Evolutionary conservation across 1,140 invertebrate species (phyloP).

Genomic region (Apis florea): DNA sequence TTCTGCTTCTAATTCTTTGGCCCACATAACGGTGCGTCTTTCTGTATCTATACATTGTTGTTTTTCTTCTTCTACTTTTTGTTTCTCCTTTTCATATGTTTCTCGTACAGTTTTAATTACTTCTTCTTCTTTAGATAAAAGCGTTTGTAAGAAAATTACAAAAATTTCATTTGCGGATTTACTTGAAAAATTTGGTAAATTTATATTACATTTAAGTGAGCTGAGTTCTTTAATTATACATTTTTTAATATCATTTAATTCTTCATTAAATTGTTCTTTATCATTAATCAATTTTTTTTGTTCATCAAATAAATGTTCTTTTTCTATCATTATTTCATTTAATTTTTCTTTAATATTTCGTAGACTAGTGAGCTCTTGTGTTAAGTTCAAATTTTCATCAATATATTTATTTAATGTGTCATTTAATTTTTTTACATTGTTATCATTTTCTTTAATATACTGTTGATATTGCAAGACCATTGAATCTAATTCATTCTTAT

Average conservation of each 20-base stretch:
- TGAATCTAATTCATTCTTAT: slow-evolving; percentile 18
- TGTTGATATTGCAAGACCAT: slow-evolving; percentile 28
- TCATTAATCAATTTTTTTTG: slow-evolving; percentile 31
- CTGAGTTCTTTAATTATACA: slow-evolving; percentile 72
- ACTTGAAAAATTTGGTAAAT: slow-evolving; percentile 35
- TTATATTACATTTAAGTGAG: slow-evolving; percentile 55
- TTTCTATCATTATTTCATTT: slow-evolving; percentile 15
- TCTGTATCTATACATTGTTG: slow-evolving; percentile 65
- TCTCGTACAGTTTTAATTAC: slow-evolving; percentile 64
- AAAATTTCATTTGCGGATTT: slow-evolving; percentile 67
- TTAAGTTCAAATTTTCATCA: slow-evolving; percentile 65
- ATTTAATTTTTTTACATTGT: slow-evolving; percentile 48
- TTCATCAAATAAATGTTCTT: slow-evolving; percentile 20
- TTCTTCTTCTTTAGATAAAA: slow-evolving; percentile 72
- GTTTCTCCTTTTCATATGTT: slow-evolving; percentile 49
- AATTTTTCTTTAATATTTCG: slow-evolving; percentile 40
- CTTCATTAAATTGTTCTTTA: slow-evolving; percentile 55
- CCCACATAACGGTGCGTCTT: slow-evolving; percentile 64
- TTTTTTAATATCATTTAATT: slow-evolving; percentile 58
- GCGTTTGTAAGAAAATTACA: slow-evolving; percentile 60
- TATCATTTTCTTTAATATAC: slow-evolving; percentile 48
- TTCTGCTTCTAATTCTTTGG: slow-evolving; percentile 70
- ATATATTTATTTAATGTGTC: slow-evolving; percentile 46
- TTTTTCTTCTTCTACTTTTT: slow-evolving; percentile 67
- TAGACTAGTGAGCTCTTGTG: slow-evolving; percentile 60